Evolutionary conservation across 2,113 vertebrate genomes (phyloP), one percentile per base, ranked within the genome.

Genomic region (Cryptotis parvus): DNA sequence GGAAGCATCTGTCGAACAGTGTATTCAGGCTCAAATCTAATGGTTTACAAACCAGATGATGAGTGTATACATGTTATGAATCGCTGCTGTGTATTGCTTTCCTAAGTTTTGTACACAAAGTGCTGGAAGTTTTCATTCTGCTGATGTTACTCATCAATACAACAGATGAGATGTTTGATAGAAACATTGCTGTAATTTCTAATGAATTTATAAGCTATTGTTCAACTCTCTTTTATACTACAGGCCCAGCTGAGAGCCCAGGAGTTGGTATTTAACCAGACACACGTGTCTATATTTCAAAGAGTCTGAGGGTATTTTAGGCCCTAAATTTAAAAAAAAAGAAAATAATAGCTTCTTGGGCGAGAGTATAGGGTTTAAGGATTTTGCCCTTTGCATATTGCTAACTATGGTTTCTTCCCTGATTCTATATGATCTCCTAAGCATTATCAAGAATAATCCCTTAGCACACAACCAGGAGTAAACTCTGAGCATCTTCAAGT

Each of bases 141-240:
- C 82, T 96, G 77, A 85, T 94, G 68, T 80, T 94, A 97, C 49
- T 96, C 93, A 92, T 86, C 91, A 87, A 89, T 95, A 89, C 92
- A 97, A 95, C 94, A 96, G 96, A 96, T 83, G 96, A 92, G 94
- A 96, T 93, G 96, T 91, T 94, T 96, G 86, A 92, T 92, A 70
- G 89, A 78, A 92, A 89, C 88, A 87, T 75, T 84, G 92, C 86
- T 93, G 79, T 94, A 92, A 87, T 94, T 94, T 89, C 92, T 95
- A 96, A 94, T 82, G 70, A 75, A 94, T 96, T 95, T 58, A 94
- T 96, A 94, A 95, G 49, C 94, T 96, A 83, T 95, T 95, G 85
- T 97, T 97, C 91, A 96, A 24, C 10, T 93, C 18, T 69, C 77
- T 91, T 95, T 91, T 83, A 43, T 88, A 91, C 80, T 70, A 81